Conservation (phyloP, 2,113 vertebrate genomes). For the Sinocyclocheilus anophthalmus region DNA sequence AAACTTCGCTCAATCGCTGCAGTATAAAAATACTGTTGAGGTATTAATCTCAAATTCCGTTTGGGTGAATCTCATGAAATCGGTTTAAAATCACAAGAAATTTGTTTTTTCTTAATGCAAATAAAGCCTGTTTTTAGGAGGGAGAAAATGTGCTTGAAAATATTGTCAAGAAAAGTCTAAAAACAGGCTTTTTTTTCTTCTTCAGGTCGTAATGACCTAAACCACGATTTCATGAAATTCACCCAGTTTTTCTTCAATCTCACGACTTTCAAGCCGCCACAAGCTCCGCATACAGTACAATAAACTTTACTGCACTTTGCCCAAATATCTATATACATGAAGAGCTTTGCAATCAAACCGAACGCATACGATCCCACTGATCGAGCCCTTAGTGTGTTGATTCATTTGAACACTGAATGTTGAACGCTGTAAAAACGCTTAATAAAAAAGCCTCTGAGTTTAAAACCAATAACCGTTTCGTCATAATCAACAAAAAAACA, state of each 20-base stretch:
- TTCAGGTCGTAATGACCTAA: neutral
- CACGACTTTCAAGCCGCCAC: conserved; percentile 18
- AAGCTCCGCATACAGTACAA: conserved; percentile 11
- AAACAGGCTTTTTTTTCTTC: conserved; percentile 1
- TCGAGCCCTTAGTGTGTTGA: conserved; percentile 50
- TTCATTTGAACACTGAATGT: neutral
- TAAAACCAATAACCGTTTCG: neutral
- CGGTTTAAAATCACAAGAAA: neutral
- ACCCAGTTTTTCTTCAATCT: neutral
- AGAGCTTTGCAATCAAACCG: neutral
- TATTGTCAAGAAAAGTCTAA: neutral
- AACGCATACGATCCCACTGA: conserved; percentile 3
- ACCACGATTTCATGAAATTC: neutral
- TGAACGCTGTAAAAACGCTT: conserved; percentile 38
- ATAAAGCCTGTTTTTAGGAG: neutral
- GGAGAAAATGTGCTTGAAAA: neutral
- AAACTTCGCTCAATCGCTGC: neutral
- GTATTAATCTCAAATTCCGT: no score
- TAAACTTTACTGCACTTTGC: conserved; percentile 51
- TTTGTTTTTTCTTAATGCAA: neutral
- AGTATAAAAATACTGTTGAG: neutral
- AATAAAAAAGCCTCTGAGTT: conserved; percentile 48
- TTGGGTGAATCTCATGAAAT: neutral
- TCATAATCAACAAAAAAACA: neutral
- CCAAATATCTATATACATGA: conserved; percentile 24